Evolutionary conservation across 2,888 invertebrate species (phyloP).

Genomic region (Synergus japonicus): DNA sequence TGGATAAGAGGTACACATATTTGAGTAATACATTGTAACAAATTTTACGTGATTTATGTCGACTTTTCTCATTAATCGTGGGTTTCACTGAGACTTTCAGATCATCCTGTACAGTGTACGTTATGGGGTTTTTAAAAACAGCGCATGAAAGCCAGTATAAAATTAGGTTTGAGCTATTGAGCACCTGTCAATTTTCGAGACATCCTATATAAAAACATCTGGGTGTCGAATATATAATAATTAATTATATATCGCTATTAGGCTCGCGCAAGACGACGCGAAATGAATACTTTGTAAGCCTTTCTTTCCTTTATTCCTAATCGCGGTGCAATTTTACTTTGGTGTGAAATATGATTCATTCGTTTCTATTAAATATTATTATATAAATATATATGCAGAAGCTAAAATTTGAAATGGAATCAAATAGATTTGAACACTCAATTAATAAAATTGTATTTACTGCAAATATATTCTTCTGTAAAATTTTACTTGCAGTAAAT

Average conservation of each 20-base stretch:
- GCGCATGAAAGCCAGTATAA: slow-evolving; percentile 1
- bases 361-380: not conserved
- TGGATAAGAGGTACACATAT: not conserved
- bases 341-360: slow-evolving; percentile 6
- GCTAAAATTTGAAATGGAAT: not conserved
- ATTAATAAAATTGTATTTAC: not conserved
- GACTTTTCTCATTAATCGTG: not conserved
- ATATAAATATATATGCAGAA: not conserved
- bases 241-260: slow-evolving; percentile 6
- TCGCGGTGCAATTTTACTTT: not conserved
- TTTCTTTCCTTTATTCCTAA: not conserved
- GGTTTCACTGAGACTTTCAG: slow-evolving; percentile 14
- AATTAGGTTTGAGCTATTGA: slow-evolving; percentile 25
- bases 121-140: slow-evolving; percentile 10
- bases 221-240: not conserved
- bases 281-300: slow-evolving; percentile 1
- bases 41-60: not conserved
- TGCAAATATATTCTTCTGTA: not conserved
- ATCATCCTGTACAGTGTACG: not conserved
- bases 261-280: not conserved
- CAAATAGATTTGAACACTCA: not conserved
- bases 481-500: too few relatives aligned
- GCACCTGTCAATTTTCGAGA: slow-evolving; percentile 2
- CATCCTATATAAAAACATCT: not conserved
- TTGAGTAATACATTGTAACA: not conserved